Base-by-base conservation (phyloP, 2,113 vertebrate species). In the Pyxicephalus adspersus region DNA sequence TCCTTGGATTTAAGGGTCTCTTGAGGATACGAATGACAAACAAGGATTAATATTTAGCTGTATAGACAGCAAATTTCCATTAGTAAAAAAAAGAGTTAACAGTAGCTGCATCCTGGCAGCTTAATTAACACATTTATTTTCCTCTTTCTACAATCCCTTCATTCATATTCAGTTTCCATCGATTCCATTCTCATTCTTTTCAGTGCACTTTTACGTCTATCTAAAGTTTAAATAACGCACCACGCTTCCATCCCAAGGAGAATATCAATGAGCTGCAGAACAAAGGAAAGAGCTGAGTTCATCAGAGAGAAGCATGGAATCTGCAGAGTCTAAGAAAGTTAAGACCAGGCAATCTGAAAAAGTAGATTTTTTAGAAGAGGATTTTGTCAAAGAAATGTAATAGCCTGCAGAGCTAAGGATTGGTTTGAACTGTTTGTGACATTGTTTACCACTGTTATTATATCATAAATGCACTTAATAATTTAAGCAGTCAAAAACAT, bases 111-210 rank as follows among this genome's bases (percentile, higher is more conserved):
- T 28, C 23, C 50, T 57, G 22, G 28, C 61, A 55, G 51, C 58
- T 66, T 68, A 68, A 65, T 66, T 55, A 81, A 74, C 61, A 74
- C 70, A 74, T 57, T 45, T 20, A 58, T 61, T 81, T 80, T 22
- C 6, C 22, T 70, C 18, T 18, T 63, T 51, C 65, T 64, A 25
- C 80, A 74, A 25, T 66, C 61, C 50, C 70, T 31, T 81, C 80
- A 74, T 81, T 81, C 61, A 74, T 74, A 74, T 81, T 81, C 70
- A 81, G 54, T 81, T 81, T 64, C 70, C 70, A 57, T 81, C 71
- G 22, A 81, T 81, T 74, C 28, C 28, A 65, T 64, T 81, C 80
- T 66, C 80, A 57, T 57, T 74, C 61, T 73, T 81, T 81, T 74
- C 61, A 66, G 73, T 64, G 68, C 58, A 51, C 68, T 63, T 63